Percentiles rank a stretch among this genome's conserved stretches.
phyloP scores from a whole-genome alignment of 2,113 vertebrate genomes.

The Carassius gibelio region DNA sequence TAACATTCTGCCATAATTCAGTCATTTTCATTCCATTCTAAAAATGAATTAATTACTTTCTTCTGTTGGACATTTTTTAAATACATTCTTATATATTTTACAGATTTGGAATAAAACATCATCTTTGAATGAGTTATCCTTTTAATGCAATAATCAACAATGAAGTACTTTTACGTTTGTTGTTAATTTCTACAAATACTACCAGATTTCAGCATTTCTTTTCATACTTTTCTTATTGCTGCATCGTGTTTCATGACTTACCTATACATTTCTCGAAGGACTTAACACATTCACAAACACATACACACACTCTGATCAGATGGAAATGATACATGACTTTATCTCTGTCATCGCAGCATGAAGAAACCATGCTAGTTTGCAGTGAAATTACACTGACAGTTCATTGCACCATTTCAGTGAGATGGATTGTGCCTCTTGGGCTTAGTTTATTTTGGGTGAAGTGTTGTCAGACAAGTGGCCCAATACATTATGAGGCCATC shows the following conservation, averaged over 20 bases:
- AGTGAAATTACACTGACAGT: conserved; percentile 44
- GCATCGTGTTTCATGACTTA: background rate
- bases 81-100: too few relatives aligned
- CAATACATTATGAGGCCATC: conserved; percentile 37
- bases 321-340: conserved; percentile 53
- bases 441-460: conserved; percentile 49
- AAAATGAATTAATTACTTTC: too few relatives aligned
- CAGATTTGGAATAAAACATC: too few relatives aligned
- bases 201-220: background rate
- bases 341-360: conserved; percentile 45
- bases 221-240: background rate
- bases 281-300: background rate
- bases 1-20: background rate
- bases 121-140: background rate
- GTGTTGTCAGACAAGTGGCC: conserved; percentile 38
- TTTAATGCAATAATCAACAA: background rate
- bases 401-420: conserved; percentile 49
- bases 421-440: conserved; percentile 51
- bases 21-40: background rate
- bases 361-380: conserved; percentile 14
- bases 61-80: too few relatives aligned
- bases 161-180: background rate
- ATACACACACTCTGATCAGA: conserved; percentile 51
- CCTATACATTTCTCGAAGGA: background rate
- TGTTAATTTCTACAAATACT: background rate